These are phyloP conservation scores for Bujurquina vittata DNA, from an alignment of 2,113 vertebrate genomes.

Conservation along the genomic window DNA sequence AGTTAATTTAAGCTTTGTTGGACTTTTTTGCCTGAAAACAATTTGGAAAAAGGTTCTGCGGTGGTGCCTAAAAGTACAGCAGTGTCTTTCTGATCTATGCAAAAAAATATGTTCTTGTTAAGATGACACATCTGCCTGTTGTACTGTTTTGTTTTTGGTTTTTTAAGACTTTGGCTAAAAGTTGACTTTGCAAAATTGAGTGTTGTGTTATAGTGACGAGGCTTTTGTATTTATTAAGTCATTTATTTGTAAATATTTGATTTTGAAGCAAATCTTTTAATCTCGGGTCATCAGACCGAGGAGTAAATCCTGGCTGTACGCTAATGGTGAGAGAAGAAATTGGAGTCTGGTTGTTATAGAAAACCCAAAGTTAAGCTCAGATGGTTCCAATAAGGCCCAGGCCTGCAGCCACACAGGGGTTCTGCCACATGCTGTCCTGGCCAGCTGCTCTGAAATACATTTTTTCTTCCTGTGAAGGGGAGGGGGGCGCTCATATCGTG, in stretches of 20 bases:
- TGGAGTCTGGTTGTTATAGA: constrained; percentile 48
- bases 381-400: constrained; percentile 63
- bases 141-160: background rate
- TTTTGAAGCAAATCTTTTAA: constrained; percentile 1
- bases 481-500: constrained; percentile 1
- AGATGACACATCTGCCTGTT: background rate
- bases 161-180: background rate
- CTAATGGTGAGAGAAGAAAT: constrained; percentile 28
- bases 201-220: background rate
- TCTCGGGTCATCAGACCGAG: constrained; percentile 14
- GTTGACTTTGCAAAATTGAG: background rate
- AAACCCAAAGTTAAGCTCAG: constrained; percentile 51
- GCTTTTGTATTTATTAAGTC: background rate
- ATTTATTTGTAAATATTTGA: constrained; percentile 1
- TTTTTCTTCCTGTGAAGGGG: background rate
- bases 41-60: background rate
- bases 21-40: background rate
- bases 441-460: constrained; percentile 36
- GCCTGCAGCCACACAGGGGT: constrained; percentile 46
- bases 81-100: background rate
- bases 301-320: background rate
- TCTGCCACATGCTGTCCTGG: constrained; percentile 57
- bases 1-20: background rate
- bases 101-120: background rate
- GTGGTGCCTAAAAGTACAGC: too few relatives aligned